Conservation (phyloP, 2,888 invertebrate species). For the Thera britannica region DNA sequence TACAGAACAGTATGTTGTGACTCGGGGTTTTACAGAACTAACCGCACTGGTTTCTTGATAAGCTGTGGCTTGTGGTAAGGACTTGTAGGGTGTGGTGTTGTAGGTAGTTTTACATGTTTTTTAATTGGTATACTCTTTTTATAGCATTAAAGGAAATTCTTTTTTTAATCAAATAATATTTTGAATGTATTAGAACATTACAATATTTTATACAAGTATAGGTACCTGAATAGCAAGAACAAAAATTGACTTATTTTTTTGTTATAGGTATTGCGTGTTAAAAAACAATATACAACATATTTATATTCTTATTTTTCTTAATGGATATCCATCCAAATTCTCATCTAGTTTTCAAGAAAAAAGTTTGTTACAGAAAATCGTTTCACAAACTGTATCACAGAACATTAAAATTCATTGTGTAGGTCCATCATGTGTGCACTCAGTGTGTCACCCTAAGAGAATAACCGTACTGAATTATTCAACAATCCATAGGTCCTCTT, state of each 20-base stretch:
- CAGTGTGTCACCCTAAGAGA: constrained; percentile 59
- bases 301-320: neutral
- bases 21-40: neutral
- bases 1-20: too few relatives aligned
- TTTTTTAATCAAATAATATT: too few relatives aligned
- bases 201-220: too few relatives aligned
- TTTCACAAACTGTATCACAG: constrained; percentile 22
- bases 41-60: neutral
- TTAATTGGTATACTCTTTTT: neutral
- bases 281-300: too few relatives aligned
- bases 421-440: constrained; percentile 58
- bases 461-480: constrained; percentile 71
- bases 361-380: neutral
- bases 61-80: constrained; percentile 1
- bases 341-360: neutral
- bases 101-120: neutral
- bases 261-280: too few relatives aligned
- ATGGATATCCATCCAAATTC: neutral
- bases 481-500: constrained; percentile 54
- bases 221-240: too few relatives aligned
- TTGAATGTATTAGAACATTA: too few relatives aligned
- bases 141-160: too few relatives aligned
- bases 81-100: neutral
- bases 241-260: too few relatives aligned
- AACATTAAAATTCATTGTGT: constrained; percentile 60